A percentile compares a stretch with the other conserved stretches of the same genome.
Conservation (phyloP, 2,797 vertebrate genomes). For the Taenioides sp. region DNA sequence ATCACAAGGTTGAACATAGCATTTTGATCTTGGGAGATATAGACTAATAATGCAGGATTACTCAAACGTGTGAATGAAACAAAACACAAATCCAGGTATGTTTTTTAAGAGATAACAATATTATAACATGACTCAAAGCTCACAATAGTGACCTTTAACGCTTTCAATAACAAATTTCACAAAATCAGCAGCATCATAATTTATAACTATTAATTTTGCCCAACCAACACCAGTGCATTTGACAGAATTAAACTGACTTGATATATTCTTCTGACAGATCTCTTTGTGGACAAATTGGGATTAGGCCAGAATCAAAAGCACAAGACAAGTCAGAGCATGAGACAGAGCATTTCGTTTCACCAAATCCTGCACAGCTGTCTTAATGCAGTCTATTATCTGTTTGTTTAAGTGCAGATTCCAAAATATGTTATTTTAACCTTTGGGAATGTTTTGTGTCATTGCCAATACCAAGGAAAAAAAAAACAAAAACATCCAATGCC, state of each 20-base stretch:
- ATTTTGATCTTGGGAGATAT: too few relatives aligned
- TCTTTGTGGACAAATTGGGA: not conserved
- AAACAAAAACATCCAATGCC: not conserved
- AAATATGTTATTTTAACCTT: not conserved
- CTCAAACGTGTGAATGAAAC: too few relatives aligned
- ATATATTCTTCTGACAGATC: not conserved
- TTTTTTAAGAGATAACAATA: too few relatives aligned
- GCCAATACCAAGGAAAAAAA: not conserved
- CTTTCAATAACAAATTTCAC: not conserved
- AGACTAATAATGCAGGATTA: too few relatives aligned
- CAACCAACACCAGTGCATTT: not conserved
- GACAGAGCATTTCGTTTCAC: not conserved
- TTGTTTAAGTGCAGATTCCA: not conserved
- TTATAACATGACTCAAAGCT: too few relatives aligned
- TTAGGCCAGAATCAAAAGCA: not conserved
- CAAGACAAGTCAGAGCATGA: constrained; percentile 3
- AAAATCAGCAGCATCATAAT: not conserved
- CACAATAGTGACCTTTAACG: too few relatives aligned
- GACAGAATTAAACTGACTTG: not conserved
- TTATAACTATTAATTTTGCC: not conserved
- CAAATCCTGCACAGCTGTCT: not conserved
- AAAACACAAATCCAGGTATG: too few relatives aligned
- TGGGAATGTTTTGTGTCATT: not conserved
- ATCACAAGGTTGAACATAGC: too few relatives aligned
- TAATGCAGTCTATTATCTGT: not conserved